Base-by-base conservation (phyloP, 2,797 vertebrate genomes). In the Glossophaga mutica region DNA sequence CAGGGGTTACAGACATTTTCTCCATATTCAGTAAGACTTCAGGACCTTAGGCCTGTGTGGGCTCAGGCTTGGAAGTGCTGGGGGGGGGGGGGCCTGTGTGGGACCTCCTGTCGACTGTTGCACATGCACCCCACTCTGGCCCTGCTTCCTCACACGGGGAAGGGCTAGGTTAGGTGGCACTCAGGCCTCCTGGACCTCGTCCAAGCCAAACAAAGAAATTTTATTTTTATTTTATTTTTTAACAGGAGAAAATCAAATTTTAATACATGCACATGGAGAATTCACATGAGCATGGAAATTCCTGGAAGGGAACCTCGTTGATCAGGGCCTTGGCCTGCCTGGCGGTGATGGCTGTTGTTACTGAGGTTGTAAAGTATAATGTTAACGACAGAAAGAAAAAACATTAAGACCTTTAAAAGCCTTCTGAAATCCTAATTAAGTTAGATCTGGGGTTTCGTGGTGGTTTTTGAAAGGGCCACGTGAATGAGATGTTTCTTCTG, bases 401-500 rank as follows among this genome's bases (percentile, higher is more conserved):
- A 32, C 29, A 29, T 34, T 39, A 46, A 91, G 42, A n/a, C 48
- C 73, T 81, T 90, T 68, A 24, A 46, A 83, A 85, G 85, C 52
- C 52, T 74, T 29, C 6, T 52, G 50, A 82, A 85, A n/a, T 48
- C 39, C 68, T 94, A 77, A 97, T 90, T 94, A 50, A 88, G 88
- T 96, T 87, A 57, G 74, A 68, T 73, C 76, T 87, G 68, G 24
- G 83, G 65, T 93, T 95, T 85, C 82, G 65, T 0, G 73, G 94
- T 93, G 2, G 10, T 89, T 97, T 81, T 62, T 24, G 9, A 78
- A 91, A 77, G 37, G 78, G 6, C 86, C 34, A 5, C 18, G 10
- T 37, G 55, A 46, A 71, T 71, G 74, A 76, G 70, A 34, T 55
- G 39, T 52, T 87, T 50, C 94, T 74, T 94, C 70, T 85, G 57